phyloP scores from a whole-genome alignment of 2,888 invertebrate species.

The Miltochrista miniata region DNA sequence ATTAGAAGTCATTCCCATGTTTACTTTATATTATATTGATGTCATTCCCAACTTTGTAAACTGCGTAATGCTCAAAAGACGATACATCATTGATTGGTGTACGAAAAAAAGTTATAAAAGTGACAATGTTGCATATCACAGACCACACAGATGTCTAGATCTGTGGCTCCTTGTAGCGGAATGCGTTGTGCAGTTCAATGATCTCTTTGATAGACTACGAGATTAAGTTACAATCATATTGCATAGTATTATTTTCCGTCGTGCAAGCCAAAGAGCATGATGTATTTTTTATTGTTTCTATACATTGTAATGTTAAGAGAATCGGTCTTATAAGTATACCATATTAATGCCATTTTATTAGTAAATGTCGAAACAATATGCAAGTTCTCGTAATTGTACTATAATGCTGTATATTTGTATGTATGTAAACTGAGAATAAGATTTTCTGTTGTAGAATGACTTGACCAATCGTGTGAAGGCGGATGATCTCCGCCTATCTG shows the following conservation, averaged over 20 bases:
- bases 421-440: constrained; percentile 73
- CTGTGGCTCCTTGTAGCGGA: constrained; percentile 19
- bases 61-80: constrained; percentile 18
- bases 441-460: constrained; percentile 74
- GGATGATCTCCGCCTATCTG: constrained; percentile 60
- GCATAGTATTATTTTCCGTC: constrained; percentile 71
- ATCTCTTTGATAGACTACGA: constrained; percentile 75
- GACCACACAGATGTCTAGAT: constrained; percentile 37
- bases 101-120: background rate
- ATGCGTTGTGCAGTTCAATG: constrained; percentile 66
- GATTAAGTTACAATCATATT: constrained; percentile 62
- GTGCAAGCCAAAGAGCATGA: constrained; percentile 84
- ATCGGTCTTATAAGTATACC: constrained; percentile 74
- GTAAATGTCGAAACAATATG: constrained; percentile 73
- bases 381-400: constrained; percentile 75
- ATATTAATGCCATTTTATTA: constrained; percentile 81
- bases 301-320: constrained; percentile 74
- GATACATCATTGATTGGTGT: constrained; percentile 1
- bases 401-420: constrained; percentile 82
- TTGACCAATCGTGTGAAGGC: constrained; percentile 79
- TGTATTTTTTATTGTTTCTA: constrained; percentile 79
- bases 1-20: constrained; percentile 44
- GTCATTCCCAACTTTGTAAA: constrained; percentile 39
- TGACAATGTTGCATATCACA: constrained; percentile 49
- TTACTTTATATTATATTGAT: constrained; percentile 35